These are phyloP conservation scores for Ylistrum balloti DNA, from an alignment of 1,140 invertebrate species.

Conservation along the genomic window DNA sequence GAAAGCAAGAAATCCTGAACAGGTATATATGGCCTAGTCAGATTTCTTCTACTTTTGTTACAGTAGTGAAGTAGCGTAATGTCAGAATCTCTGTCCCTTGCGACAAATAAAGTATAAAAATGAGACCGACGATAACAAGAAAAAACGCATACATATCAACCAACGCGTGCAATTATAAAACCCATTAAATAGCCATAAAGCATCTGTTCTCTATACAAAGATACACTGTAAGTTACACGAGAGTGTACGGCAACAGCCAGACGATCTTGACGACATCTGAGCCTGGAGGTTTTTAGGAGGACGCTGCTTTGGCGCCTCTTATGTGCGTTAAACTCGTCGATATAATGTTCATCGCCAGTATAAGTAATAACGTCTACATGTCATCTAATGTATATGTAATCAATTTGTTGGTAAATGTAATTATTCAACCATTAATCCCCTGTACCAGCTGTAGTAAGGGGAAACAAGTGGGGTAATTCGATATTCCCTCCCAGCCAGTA, in stretches of 20 bases:
- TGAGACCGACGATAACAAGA: background rate
- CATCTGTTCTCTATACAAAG: background rate
- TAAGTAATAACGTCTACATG: background rate
- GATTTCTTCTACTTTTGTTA: background rate
- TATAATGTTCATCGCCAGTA: background rate
- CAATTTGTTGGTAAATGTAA: background rate
- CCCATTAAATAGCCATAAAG: background rate
- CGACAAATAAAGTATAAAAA: background rate
- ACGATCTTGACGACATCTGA: background rate
- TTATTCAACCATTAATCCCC: background rate
- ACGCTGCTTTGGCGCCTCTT: background rate
- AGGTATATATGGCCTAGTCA: background rate
- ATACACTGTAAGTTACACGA: background rate
- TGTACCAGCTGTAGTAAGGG: background rate
- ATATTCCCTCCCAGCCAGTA: background rate
- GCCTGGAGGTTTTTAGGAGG: background rate
- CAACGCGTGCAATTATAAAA: background rate
- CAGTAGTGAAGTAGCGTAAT: background rate
- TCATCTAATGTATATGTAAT: background rate
- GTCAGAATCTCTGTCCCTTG: background rate
- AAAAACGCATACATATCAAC: background rate
- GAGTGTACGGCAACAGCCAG: background rate
- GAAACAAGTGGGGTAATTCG: background rate
- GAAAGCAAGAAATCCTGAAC: background rate
- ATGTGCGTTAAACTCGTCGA: background rate